Base-by-base conservation (phyloP, 2,797 vertebrate species). In the Megalops cyprinoides region DNA sequence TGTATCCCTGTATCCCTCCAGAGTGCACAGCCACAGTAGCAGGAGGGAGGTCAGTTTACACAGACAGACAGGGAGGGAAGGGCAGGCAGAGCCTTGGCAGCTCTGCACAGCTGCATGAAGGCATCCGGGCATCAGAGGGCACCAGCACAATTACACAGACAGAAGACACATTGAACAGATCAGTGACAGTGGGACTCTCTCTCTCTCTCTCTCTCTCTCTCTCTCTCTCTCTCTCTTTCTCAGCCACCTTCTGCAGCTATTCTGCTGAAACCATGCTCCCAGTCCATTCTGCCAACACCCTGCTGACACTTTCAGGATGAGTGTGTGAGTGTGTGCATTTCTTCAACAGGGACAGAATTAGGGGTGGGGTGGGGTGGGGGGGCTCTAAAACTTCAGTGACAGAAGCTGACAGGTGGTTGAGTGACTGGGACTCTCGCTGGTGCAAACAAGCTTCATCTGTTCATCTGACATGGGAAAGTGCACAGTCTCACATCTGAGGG, bases 321-420 rank as follows among this genome's bases (percentile, higher is more conserved):
- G 25, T 56, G 78, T n/a, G 65, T 53, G 65, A 73, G 62, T 79
- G 78, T 79, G 78, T 79, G 78, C 53, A 46, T 71, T 62, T 71
- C 42, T 53, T 60, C 1, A 1, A n/a, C 65, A 78, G 58, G 31
- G 60, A 20, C 7, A 51, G 28, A 49, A 31, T 67, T 48, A 58
- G n/a, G 28, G 39, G 42, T 4, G 49, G 53, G 5, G 44, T 55
- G 73, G 31, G 53, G 23, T 7, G 28, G 65, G 23, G 46, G 53
- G 78, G 37, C 74, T 62, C 44, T 15, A 71, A 77, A 55, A 51
- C 76, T 58, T 49, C 25, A 37, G 46, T 67, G 81, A 82, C 46
- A 76, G 81, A 44, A 31, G 37, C 44, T 53, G 69, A 79, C 81
- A 79, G 81, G 77, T 79, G 81, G 76, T 65, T 74, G 55, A 25